Evolutionary conservation across 2,113 vertebrate genomes (phyloP).

Genomic region (Psammodynastes pulverulentus): DNA sequence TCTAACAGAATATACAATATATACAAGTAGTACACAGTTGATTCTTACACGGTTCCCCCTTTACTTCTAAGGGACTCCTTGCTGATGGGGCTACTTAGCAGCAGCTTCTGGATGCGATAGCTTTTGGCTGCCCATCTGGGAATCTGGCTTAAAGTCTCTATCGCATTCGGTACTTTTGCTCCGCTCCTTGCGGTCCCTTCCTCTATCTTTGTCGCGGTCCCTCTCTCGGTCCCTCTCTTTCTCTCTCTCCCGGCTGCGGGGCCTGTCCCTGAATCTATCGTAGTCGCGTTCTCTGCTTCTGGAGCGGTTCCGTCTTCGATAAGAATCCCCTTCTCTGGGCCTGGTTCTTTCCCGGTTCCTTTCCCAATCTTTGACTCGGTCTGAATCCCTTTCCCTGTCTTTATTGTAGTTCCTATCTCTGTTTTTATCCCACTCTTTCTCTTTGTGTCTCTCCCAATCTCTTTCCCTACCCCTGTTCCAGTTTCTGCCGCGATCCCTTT

Average conservation of each 20-base stretch:
- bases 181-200: slow-evolving; percentile 75
- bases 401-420: slow-evolving; percentile 64
- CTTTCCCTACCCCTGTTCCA: slow-evolving; percentile 72
- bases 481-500: slow-evolving; percentile 73
- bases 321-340: slow-evolving; percentile 27
- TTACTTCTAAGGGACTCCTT: neutral
- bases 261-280: slow-evolving; percentile 61
- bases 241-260: slow-evolving; percentile 68
- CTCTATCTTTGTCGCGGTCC: slow-evolving; percentile 65
- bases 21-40: slow-evolving; percentile 34
- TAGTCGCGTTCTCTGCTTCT: slow-evolving; percentile 63
- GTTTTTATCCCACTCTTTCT: slow-evolving; percentile 66
- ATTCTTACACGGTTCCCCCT: slow-evolving; percentile 24
- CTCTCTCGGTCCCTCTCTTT: slow-evolving; percentile 72
- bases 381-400: slow-evolving; percentile 63
- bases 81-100: slow-evolving; percentile 5
- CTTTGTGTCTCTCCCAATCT: slow-evolving; percentile 73
- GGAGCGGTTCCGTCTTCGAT: slow-evolving; percentile 49
- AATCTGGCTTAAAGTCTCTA: slow-evolving; percentile 77
- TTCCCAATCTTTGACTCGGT: slow-evolving; percentile 55
- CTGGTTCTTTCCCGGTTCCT: slow-evolving; percentile 62
- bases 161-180: slow-evolving; percentile 74
- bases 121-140: slow-evolving; percentile 72
- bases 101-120: slow-evolving; percentile 57
- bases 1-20: slow-evolving; percentile 56